Conservation (phyloP, 1,140 invertebrate genomes). For the Drosophila aff. region DNA sequence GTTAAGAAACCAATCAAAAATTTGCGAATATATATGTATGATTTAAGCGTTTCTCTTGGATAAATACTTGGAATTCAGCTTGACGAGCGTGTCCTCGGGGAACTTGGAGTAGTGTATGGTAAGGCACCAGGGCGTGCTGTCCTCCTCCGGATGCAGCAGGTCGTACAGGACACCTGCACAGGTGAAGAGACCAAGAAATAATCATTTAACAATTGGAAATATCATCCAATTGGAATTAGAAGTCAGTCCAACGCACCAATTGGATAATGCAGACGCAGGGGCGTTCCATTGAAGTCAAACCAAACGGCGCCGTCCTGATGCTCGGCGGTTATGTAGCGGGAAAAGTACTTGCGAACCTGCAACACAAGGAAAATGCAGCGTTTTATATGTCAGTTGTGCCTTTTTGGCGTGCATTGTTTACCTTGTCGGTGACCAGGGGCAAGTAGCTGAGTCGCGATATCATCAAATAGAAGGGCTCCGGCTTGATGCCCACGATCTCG, state of each 20-base stretch:
- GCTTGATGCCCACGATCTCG: constrained; percentile 94
- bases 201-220: background rate
- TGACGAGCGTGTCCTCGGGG: constrained; percentile 92
- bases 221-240: background rate
- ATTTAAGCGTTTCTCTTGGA: background rate
- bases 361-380: background rate
- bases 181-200: too few relatives aligned
- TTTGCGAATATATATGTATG: background rate
- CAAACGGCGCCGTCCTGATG: constrained; percentile 96
- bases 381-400: too few relatives aligned
- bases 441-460: constrained; percentile 98
- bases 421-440: constrained; percentile 97
- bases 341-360: constrained; percentile 95
- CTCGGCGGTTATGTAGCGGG: constrained; percentile 92
- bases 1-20: background rate
- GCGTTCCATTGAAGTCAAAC: constrained; percentile 96
- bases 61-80: constrained; percentile 90
- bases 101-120: constrained; percentile 98
- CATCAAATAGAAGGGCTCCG: constrained; percentile 97
- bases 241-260: constrained; percentile 88
- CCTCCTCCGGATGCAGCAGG: constrained; percentile 89
- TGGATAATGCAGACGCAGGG: constrained; percentile 98
- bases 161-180: constrained; percentile 92
- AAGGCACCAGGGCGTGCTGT: constrained; percentile 95
- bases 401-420: constrained; percentile 78